Evolutionary conservation across 2,888 invertebrate genomes (phyloP), one percentile per base, ranked within the genome.

Genomic region (Yponomeuta plumbellus): DNA sequence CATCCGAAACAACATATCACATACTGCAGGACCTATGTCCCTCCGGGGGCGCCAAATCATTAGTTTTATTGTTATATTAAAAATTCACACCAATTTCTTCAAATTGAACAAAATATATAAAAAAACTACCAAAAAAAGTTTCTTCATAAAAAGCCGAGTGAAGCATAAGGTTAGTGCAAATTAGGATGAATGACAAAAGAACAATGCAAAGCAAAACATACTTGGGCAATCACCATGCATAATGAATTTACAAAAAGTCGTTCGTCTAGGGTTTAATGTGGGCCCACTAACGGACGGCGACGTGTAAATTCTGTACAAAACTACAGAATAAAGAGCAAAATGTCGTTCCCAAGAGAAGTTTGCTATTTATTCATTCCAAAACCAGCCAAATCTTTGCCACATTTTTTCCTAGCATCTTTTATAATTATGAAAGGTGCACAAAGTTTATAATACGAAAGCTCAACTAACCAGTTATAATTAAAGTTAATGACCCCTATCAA

Each of bases 81-180:
- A 79, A 77, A 79, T 76, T 80, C 83, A 90, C 88, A 91, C 89
- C 90, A 85, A 85, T 88, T 88, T 85, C 89, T 91, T 90, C 87
- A 79, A 40, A 63, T n/a, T 61, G 34, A 62, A 56, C n/a, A 66
- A 66, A 39, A 52, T 20, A 26, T 13, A 61, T 26, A n/a, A 22
- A 8, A 61, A 21, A 61, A 59, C 22, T 56, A 64, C 20, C 39
- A 76, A 85, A 85, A 81, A 76, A 73, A 75, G 75, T 77, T n/a
- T 78, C 23, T 57, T 17, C 13, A 77, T 75, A 71, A 75, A 76
- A 73, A 72, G 71, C 70, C 68, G 73, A 52, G 44, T 52, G 44
- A 52, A 52, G 44, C 44, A 17, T 52, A 52, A 77, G 80, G 76
- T 72, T 79, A 72, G 76, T 84, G 87, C 84, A 80, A 81, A 80